Percentiles rank a stretch among this genome's conserved stretches.
These are phyloP conservation scores for Echinometra lucunter DNA, from an alignment of 53 echinoderm and acorn worm species.

Conservation along the genomic window DNA sequence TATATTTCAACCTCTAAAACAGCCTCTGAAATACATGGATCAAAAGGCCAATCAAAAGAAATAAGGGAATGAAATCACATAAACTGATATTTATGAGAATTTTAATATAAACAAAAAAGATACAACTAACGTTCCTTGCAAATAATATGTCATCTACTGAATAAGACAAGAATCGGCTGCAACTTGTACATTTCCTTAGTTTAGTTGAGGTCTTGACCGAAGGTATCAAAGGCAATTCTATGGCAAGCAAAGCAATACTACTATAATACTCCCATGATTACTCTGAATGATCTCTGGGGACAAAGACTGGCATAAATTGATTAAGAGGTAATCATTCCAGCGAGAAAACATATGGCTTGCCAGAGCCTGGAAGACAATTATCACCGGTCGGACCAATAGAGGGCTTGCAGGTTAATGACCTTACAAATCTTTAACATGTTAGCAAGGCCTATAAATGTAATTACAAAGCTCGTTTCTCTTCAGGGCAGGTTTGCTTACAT, in stretches of 20 bases:
- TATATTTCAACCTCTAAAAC: no score
- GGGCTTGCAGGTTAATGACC: background rate
- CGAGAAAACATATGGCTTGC: slow-evolving; percentile 16
- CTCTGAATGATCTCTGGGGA: background rate
- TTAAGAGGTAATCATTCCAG: background rate
- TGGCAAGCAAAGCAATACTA: background rate
- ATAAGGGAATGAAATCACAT: no score
- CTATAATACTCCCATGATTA: background rate
- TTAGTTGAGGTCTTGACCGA: no score
- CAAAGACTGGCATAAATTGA: background rate
- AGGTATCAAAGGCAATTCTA: background rate
- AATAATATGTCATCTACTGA: no score
- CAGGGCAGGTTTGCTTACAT: background rate
- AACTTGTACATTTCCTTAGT: no score
- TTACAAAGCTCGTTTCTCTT: background rate
- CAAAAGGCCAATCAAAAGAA: no score
- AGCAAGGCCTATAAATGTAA: slow-evolving; percentile 17
- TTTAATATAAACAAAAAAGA: no score
- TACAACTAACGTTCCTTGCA: no score
- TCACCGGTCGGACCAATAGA: background rate
- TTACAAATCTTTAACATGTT: background rate
- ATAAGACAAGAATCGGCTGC: no score
- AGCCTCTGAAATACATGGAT: no score
- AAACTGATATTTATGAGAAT: no score
- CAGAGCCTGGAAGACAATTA: slow-evolving; percentile 1